Base-by-base conservation (phyloP, 2,113 vertebrate species). In the Laterallus jamaicensis region DNA sequence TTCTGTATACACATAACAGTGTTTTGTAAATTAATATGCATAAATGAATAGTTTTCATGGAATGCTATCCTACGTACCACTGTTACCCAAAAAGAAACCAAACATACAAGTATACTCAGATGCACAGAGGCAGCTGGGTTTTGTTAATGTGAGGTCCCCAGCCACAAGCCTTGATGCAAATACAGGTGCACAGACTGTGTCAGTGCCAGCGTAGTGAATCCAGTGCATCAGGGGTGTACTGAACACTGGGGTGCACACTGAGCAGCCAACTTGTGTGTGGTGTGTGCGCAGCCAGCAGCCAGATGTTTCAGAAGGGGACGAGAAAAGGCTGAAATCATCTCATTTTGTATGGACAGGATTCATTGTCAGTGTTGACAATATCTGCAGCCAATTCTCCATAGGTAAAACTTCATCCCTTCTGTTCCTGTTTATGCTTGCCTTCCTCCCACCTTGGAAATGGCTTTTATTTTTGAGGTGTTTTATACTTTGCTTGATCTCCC, bases 1-100 rank as follows among this genome's bases (percentile, higher is more conserved):
- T 19, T 92, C 59, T 75, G 39, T 64, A 25, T 32, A n/a, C 0
- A 0, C 0, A 0, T 39, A 54, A 44, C 15, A 15, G 25, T 32
- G 8, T 70, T 67, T 52, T 81, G 58, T 28, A 55, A 88, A 52
- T 39, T 12, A 78, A 47, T 80, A 18, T 15, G 15, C 32, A 58
- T 4, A 50, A 32, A 42, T 56, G 20, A 80, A 44, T 37, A 80
- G 32, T 28, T 89, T 76, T 40, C 58, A 31, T 26, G 19, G 52
- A 82, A 62, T 62, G 26, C 28, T 47, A 13, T 70, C 9, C 6
- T 59, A 40, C 3, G 1, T 56, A 25, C 26, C 86, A 3, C 8
- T 4, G 9, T 82, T 86, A 20, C 17, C 18, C 2, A 0, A 62
- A 76, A 64, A 58, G 50, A 78, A 86, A 35, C 29, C 25, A 32